These are phyloP conservation scores for Champsocephalus gunnari DNA, from an alignment of 2,797 vertebrate species.

Conservation along the genomic window DNA sequence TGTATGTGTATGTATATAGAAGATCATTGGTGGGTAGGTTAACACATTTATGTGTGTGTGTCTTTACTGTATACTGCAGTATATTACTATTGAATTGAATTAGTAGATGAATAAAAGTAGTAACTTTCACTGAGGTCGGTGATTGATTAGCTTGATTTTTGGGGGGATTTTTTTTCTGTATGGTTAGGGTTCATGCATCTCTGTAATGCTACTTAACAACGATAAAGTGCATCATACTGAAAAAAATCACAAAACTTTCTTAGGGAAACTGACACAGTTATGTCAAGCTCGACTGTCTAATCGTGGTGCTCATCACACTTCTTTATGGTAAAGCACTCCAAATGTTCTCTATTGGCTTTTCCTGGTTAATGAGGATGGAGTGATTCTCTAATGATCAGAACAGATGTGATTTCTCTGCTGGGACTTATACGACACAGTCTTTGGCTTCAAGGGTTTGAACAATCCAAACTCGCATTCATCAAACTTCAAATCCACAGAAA, in stretches of 20 bases:
- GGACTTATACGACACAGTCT: slow-evolving; percentile 24
- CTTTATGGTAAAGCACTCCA: neutral
- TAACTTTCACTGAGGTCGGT: neutral
- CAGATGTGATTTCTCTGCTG: slow-evolving; percentile 55
- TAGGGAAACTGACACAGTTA: neutral
- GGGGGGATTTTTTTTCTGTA: no score
- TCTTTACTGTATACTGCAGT: no score
- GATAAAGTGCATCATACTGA: neutral
- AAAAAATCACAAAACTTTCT: neutral
- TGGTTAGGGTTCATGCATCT: no score
- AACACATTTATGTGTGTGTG: no score
- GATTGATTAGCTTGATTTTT: neutral
- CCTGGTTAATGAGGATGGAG: slow-evolving; percentile 39
- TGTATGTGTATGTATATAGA: no score
- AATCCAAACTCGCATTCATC: slow-evolving; percentile 60
- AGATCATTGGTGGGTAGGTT: no score
- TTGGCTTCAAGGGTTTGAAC: slow-evolving; percentile 36
- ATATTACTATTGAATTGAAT: no score
- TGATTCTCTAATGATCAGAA: slow-evolving; percentile 40
- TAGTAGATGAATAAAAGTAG: no score
- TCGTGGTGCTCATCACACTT: slow-evolving; percentile 10
- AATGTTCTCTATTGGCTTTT: slow-evolving; percentile 19
- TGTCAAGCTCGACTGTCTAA: neutral
- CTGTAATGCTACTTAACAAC: neutral
- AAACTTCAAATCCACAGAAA: slow-evolving; percentile 33